Percentiles rank a stretch among this genome's conserved stretches.
phyloP scores from a whole-genome alignment of 2,113 vertebrate species.

The Mormyrus lacerda region DNA sequence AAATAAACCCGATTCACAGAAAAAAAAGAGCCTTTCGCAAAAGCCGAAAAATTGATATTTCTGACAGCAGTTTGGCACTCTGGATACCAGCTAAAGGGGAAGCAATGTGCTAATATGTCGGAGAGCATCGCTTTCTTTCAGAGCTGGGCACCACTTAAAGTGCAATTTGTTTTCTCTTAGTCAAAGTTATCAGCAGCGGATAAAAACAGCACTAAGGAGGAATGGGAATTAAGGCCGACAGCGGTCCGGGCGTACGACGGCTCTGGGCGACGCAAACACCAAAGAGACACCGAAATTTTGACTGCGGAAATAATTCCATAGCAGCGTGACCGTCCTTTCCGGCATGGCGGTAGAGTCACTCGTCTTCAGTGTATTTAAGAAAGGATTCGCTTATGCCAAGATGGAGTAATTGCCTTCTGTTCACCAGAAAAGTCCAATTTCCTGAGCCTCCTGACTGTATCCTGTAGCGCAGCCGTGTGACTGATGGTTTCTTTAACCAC shows the following conservation, averaged over 20 bases:
- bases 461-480: constrained; percentile 47
- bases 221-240: neutral
- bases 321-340: neutral
- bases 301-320: constrained; percentile 33
- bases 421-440: constrained; percentile 51
- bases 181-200: neutral
- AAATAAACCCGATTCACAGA: neutral
- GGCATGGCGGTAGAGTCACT: neutral
- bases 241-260: neutral
- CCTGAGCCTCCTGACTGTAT: constrained; percentile 43
- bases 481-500: constrained; percentile 49
- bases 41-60: neutral
- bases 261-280: neutral
- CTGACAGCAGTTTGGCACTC: neutral
- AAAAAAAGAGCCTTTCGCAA: neutral
- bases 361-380: constrained; percentile 21
- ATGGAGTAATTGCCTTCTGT: constrained; percentile 50
- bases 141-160: neutral
- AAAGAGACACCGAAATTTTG: neutral
- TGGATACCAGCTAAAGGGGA: neutral
- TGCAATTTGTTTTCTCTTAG: neutral
- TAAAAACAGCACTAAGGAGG: neutral
- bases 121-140: neutral
- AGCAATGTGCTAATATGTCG: neutral
- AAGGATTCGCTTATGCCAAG: constrained; percentile 43